phyloP scores from a whole-genome alignment of 1,140 invertebrate genomes.

The Macrostomum lignano region DNA sequence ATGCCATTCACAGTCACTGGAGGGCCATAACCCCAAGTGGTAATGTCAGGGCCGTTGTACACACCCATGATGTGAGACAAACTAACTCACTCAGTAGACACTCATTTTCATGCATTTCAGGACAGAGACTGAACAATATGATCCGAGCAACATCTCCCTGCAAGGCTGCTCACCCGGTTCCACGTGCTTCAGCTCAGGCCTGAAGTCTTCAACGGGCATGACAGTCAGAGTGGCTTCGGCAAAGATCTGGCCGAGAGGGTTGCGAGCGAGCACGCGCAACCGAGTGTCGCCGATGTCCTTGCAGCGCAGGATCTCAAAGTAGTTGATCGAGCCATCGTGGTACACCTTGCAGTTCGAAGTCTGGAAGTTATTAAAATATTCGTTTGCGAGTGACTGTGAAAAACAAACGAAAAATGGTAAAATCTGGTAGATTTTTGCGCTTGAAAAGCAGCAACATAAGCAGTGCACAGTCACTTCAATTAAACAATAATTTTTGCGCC shows the following conservation, averaged over 20 bases:
- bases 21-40: too few relatives aligned
- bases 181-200: slow-evolving; percentile 43
- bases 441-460: too few relatives aligned
- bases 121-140: too few relatives aligned
- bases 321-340: slow-evolving; percentile 78
- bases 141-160: too few relatives aligned
- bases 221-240: slow-evolving; percentile 61
- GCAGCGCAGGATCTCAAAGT: slow-evolving; percentile 77
- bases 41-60: too few relatives aligned
- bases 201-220: slow-evolving; percentile 60
- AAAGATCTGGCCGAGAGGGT: slow-evolving; percentile 60
- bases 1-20: too few relatives aligned
- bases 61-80: too few relatives aligned
- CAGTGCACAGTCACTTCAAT: too few relatives aligned
- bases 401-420: background rate
- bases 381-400: background rate
- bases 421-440: too few relatives aligned
- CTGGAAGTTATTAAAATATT: slow-evolving; percentile 28
- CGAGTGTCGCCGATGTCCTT: slow-evolving; percentile 78
- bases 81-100: too few relatives aligned
- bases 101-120: too few relatives aligned
- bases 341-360: slow-evolving; percentile 70
- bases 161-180: slow-evolving; percentile 3
- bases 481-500: too few relatives aligned
- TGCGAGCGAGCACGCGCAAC: slow-evolving; percentile 64